Conservation (phyloP, 1,140 invertebrate genomes). For the Cotesia chilonis region DNA sequence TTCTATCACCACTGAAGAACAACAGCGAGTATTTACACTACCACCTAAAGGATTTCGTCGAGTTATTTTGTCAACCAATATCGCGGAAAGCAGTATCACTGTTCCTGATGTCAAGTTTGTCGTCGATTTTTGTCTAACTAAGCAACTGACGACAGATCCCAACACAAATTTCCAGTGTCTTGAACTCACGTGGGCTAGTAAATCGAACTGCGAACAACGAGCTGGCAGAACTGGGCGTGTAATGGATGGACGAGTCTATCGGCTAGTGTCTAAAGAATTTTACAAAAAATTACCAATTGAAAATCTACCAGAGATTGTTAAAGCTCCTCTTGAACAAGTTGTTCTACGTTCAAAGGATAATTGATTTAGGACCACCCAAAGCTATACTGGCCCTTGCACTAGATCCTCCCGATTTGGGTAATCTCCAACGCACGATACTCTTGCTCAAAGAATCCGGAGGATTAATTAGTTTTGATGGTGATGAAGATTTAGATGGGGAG, state of each 20-base stretch:
- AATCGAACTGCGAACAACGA: slow-evolving; percentile 88
- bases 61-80: slow-evolving; percentile 94
- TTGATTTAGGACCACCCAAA: slow-evolving; percentile 86
- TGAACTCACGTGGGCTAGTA: slow-evolving; percentile 86
- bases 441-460: slow-evolving; percentile 87
- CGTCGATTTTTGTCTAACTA: slow-evolving; percentile 95
- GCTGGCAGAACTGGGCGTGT: slow-evolving; percentile 90
- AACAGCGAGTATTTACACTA: slow-evolving; percentile 75
- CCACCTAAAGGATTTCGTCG: slow-evolving; percentile 74
- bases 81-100: slow-evolving; percentile 97
- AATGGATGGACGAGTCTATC: slow-evolving; percentile 85
- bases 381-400: slow-evolving; percentile 84
- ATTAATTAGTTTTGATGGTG: slow-evolving; percentile 67
- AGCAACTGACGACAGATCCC: slow-evolving; percentile 78
- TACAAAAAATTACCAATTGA: slow-evolving; percentile 73
- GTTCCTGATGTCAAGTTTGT: slow-evolving; percentile 94
- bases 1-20: slow-evolving; percentile 77
- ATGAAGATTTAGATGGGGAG: slow-evolving; percentile 78
- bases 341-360: slow-evolving; percentile 84
- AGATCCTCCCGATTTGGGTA: slow-evolving; percentile 85
- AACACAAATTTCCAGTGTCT: slow-evolving; percentile 83
- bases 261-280: slow-evolving; percentile 79
- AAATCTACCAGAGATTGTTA: slow-evolving; percentile 78
- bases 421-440: slow-evolving; percentile 83
- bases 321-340: slow-evolving; percentile 83